Conservation (phyloP, 1,140 invertebrate genomes). For the Tetranychus urticae region DNA sequence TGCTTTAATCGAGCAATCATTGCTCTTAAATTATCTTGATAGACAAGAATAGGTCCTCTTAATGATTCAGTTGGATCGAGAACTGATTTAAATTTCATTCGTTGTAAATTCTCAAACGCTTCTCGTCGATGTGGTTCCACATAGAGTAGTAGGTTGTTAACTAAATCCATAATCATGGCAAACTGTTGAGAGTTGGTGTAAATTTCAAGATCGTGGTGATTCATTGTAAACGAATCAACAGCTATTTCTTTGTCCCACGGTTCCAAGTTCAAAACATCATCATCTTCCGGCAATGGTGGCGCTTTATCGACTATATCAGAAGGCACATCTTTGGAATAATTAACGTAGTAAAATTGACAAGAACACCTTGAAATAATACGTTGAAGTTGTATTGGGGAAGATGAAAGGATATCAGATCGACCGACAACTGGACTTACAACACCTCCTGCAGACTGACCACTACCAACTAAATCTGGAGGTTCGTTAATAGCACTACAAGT, state of each 20-base stretch:
- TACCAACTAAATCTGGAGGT: conserved; percentile 67
- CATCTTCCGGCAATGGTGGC: conserved; percentile 22
- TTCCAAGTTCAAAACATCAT: conserved; percentile 14
- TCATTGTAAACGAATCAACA: conserved; percentile 87
- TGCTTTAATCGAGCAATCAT: conserved; percentile 51
- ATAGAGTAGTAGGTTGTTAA: conserved; percentile 87
- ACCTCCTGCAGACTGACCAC: conserved; percentile 82
- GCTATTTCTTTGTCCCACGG: conserved; percentile 38
- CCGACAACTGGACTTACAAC: conserved; percentile 79
- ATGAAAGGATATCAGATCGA: conserved; percentile 17
- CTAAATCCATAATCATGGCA: conserved; percentile 83
- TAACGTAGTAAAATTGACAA: conserved; percentile 92
- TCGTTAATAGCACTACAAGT: conserved; percentile 31
- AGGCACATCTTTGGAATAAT: conserved; percentile 62
- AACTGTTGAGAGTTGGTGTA: conserved; percentile 88
- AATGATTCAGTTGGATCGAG: conserved; percentile 70
- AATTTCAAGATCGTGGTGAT: conserved; percentile 92
- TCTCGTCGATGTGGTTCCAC: conserved; percentile 87
- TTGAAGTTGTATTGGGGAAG: conserved; percentile 42
- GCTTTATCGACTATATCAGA: conserved; percentile 35
- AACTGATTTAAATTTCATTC: conserved; percentile 78
- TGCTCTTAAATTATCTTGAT: conserved; percentile 53
- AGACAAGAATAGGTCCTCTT: conserved; percentile 61
- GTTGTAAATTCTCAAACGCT: conserved; percentile 57
- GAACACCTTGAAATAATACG: conserved; percentile 85